A percentile compares a stretch with the other conserved stretches of the same genome.
phyloP scores from a whole-genome alignment of 1,140 invertebrate genomes.

The Zaprionus kolodkinae region DNA sequence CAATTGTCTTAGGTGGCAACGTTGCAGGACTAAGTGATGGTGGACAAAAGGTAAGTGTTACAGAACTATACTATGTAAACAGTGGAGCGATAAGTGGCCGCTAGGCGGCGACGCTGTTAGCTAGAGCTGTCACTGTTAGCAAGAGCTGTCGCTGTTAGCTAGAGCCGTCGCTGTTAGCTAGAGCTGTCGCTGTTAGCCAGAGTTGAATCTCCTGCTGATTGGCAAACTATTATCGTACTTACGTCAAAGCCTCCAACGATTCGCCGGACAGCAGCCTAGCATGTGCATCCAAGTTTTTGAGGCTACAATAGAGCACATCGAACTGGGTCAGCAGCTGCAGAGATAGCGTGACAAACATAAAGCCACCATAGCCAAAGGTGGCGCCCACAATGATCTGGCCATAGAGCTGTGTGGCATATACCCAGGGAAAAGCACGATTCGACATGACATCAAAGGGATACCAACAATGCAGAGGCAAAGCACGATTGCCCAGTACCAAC shows the following conservation, averaged over 20 bases:
- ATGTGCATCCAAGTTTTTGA: slow-evolving; percentile 76
- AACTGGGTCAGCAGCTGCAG: slow-evolving; percentile 69
- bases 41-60: neutral
- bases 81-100: too few species aligned
- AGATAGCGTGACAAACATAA: slow-evolving; percentile 64
- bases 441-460: slow-evolving; percentile 76
- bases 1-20: neutral
- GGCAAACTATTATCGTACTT: slow-evolving; percentile 20
- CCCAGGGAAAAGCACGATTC: slow-evolving; percentile 44
- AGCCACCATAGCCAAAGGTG: slow-evolving; percentile 55
- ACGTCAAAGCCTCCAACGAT: slow-evolving; percentile 49
- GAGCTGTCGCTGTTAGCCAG: neutral
- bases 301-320: slow-evolving; percentile 77
- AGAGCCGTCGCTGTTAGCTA: neutral
- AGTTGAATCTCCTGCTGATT: neutral
- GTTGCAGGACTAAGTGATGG: neutral
- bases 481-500: slow-evolving; percentile 50
- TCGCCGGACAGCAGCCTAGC: slow-evolving; percentile 47
- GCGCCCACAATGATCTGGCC: slow-evolving; percentile 66
- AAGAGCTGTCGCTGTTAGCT: neutral
- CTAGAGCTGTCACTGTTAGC: neutral
- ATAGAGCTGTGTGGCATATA: slow-evolving; percentile 66
- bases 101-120: neutral
- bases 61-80: neutral
- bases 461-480: slow-evolving; percentile 70